Evolutionary conservation across 2,888 invertebrate genomes (phyloP).

Genomic region (Acanthosoma haemorrhoidale): DNA sequence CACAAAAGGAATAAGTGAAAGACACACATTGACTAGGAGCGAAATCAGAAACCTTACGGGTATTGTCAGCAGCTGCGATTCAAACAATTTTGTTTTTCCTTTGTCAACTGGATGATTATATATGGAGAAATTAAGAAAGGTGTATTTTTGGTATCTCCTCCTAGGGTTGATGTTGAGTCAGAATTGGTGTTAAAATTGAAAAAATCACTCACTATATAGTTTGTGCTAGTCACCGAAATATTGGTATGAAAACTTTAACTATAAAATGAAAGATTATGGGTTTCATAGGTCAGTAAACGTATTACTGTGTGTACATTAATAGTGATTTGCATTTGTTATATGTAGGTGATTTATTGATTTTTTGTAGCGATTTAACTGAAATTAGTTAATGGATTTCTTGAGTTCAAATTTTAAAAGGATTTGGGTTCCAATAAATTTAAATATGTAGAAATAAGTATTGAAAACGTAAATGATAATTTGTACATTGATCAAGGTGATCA

Average conservation of each 20-base stretch:
- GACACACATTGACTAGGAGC: neutral
- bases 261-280: neutral
- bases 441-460: too few species aligned
- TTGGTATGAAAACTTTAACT: neutral
- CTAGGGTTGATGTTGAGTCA: neutral
- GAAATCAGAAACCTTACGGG: neutral
- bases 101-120: constrained; percentile 16
- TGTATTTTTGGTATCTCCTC: constrained; percentile 19
- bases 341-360: neutral
- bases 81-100: neutral
- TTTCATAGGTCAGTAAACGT: neutral
- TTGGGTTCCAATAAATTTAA: too few species aligned
- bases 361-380: too few species aligned
- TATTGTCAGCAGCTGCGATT: constrained; percentile 1
- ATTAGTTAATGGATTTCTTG: too few species aligned
- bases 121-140: neutral
- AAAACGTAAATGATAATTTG: too few species aligned
- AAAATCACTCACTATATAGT: neutral
- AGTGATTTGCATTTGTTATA: neutral
- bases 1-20: neutral
- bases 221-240: neutral
- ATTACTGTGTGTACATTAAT: neutral
- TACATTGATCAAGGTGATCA: too few species aligned
- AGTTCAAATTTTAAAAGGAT: too few species aligned
- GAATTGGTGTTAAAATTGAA: neutral